Conservation (phyloP, 2,113 vertebrate species). For the Corythoichthys haematopterus region DNA sequence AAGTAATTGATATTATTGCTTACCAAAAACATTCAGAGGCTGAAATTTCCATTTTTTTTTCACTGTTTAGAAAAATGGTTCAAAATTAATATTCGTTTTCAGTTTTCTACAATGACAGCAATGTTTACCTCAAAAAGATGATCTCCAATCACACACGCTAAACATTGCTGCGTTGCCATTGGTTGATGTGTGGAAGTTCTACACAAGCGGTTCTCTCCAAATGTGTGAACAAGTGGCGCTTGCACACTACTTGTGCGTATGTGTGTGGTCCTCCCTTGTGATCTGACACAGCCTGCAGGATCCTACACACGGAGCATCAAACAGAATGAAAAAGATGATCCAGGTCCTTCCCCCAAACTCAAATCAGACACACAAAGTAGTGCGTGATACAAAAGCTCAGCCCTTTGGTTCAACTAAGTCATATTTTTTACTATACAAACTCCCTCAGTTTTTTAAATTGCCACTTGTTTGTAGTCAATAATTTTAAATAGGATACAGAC, state of each 20-base stretch:
- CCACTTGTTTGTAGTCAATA: no score
- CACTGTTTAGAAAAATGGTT: background rate
- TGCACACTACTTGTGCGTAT: background rate
- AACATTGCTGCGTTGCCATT: background rate
- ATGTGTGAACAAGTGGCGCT: background rate
- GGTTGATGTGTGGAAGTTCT: constrained; percentile 25
- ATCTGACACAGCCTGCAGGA: constrained; percentile 48
- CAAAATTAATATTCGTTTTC: background rate
- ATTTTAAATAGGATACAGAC: no score
- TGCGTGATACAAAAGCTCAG: constrained; percentile 11
- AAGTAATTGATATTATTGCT: background rate
- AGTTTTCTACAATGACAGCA: background rate
- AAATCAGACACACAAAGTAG: constrained; percentile 12
- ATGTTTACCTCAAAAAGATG: background rate
- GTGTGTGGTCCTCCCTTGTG: constrained; percentile 34
- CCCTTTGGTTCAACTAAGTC: background rate
- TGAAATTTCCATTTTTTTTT: background rate
- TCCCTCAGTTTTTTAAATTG: background rate
- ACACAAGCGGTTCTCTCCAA: constrained; percentile 12
- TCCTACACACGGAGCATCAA: constrained; percentile 38
- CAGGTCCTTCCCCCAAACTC: constrained; percentile 23
- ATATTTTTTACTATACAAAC: background rate
- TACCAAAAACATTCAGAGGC: background rate
- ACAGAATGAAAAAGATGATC: constrained; percentile 37
- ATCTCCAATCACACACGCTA: background rate